phyloP scores from a whole-genome alignment of 92 coral and sea anemone species.

The Plumapathes pennacea region DNA sequence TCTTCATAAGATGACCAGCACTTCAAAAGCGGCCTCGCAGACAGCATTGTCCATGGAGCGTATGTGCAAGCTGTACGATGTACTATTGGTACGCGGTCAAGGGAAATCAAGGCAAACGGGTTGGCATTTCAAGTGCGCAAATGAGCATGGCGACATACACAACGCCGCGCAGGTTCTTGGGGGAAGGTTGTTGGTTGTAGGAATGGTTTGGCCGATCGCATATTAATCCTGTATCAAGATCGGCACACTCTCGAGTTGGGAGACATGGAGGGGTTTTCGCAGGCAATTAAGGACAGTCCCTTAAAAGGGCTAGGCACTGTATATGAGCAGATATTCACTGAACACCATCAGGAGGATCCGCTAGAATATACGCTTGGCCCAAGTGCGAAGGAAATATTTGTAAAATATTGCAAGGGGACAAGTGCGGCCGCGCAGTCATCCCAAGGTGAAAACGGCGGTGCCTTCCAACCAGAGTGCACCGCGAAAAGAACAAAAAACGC shows the following conservation, averaged over 20 bases:
- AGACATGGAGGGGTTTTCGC: constrained; percentile 22
- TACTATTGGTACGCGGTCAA: constrained; percentile 37
- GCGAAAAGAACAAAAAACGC: constrained; percentile 40
- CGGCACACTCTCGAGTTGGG: constrained; percentile 2
- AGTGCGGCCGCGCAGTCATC: constrained; percentile 1
- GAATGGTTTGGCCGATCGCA: constrained; percentile 35
- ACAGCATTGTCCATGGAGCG: constrained; percentile 38
- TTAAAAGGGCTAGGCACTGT: constrained; percentile 24
- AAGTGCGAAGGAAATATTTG: constrained; percentile 23
- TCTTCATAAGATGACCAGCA: neutral
- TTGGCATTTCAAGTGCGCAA: constrained; percentile 28
- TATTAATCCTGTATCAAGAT: constrained; percentile 7
- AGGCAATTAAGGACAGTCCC: constrained; percentile 21
- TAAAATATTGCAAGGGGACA: constrained; percentile 38
- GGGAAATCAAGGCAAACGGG: constrained; percentile 50
- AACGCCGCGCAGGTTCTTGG: constrained; percentile 42
- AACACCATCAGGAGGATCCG: constrained; percentile 35
- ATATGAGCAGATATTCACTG: constrained; percentile 27
- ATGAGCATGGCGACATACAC: constrained; percentile 27
- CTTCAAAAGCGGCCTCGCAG: constrained; percentile 23
- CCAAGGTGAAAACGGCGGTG: too few relatives aligned
- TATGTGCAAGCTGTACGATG: constrained; percentile 33
- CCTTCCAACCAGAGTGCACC: constrained; percentile 34
- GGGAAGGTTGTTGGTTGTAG: constrained; percentile 25
- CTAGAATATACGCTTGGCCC: constrained; percentile 28